A percentile compares a stretch with the other conserved stretches of the same genome.
Evolutionary conservation across 2,888 invertebrate genomes (phyloP).

Genomic region (Drymonia ruficornis): DNA sequence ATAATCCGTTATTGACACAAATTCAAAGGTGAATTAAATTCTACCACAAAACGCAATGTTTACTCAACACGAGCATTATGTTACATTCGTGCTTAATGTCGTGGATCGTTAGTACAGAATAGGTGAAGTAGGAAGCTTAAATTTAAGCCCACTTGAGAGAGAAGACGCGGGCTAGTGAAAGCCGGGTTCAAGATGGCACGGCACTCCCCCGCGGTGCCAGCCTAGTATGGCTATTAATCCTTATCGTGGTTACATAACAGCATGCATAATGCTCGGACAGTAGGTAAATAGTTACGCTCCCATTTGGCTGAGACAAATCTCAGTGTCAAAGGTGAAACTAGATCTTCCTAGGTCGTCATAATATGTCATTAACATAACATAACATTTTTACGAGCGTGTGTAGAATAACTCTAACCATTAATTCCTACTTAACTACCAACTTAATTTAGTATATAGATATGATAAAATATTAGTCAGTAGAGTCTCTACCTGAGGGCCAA

Average conservation of each 20-base stretch:
- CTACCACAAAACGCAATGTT: not conserved
- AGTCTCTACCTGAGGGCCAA: too few species aligned
- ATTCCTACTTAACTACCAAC: too few species aligned
- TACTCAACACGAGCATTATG: not conserved
- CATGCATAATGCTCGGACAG: slow-evolving; percentile 32
- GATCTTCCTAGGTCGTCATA: slow-evolving; percentile 18
- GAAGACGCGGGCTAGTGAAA: slow-evolving; percentile 64
- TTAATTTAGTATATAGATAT: too few species aligned
- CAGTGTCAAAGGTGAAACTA: slow-evolving; percentile 38
- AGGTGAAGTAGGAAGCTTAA: slow-evolving; percentile 12
- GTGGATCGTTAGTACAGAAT: not conserved
- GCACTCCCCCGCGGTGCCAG: slow-evolving; percentile 41
- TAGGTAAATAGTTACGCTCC: slow-evolving; percentile 29
- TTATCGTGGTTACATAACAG: slow-evolving; percentile 50
- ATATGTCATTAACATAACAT: too few species aligned
- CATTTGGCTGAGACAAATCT: slow-evolving; percentile 18
- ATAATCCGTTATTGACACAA: not conserved
- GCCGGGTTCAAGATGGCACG: slow-evolving; percentile 76
- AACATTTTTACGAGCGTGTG: not conserved
- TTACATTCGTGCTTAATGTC: not conserved
- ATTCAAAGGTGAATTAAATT: not conserved
- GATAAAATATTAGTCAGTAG: too few species aligned
- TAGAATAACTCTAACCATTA: too few species aligned
- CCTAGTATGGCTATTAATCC: slow-evolving; percentile 57
- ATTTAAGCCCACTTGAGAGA: slow-evolving; percentile 27